Percentiles rank a stretch among this genome's conserved stretches.
Conservation (phyloP, 2,797 vertebrate species). For the Peromyscus aztecus region DNA sequence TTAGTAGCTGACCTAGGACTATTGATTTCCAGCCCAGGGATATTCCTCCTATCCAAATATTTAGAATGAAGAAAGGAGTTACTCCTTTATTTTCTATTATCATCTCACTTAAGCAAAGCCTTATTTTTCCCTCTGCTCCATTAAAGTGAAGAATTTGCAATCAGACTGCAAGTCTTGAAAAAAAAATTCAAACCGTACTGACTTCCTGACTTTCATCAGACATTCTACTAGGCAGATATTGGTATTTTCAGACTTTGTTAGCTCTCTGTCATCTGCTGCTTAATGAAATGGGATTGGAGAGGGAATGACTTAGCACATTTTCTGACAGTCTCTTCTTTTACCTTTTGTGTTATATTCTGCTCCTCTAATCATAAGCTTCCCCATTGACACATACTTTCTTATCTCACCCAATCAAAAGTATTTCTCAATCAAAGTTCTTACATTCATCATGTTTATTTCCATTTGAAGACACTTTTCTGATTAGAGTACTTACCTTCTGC, state of each 20-base stretch:
- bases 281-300: conserved; percentile 77
- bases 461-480: conserved; percentile 69
- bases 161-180: not conserved
- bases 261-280: conserved; percentile 75
- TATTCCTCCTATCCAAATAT: conserved; percentile 54
- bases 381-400: conserved; percentile 68
- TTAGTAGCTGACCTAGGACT: conserved; percentile 55
- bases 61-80: conserved; percentile 32
- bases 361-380: conserved; percentile 48
- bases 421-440: conserved; percentile 79
- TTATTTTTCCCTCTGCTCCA: conserved; percentile 2
- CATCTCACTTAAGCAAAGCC: not conserved
- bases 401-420: conserved; percentile 74
- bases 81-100: conserved; percentile 9
- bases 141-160: not conserved
- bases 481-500: conserved; percentile 75
- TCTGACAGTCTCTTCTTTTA: conserved; percentile 81
- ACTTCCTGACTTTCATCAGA: conserved; percentile 61
- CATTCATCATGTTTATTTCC: conserved; percentile 63
- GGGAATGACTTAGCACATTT: conserved; percentile 77
- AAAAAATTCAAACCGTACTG: not conserved
- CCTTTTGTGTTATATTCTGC: conserved; percentile 14
- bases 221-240: conserved; percentile 73
- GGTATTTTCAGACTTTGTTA: conserved; percentile 81
- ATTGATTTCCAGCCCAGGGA: conserved; percentile 42